A percentile compares a stretch with the other conserved stretches of the same genome.
Evolutionary conservation across 2,888 invertebrate species (phyloP).

Genomic region (Frankliniella intonsa): DNA sequence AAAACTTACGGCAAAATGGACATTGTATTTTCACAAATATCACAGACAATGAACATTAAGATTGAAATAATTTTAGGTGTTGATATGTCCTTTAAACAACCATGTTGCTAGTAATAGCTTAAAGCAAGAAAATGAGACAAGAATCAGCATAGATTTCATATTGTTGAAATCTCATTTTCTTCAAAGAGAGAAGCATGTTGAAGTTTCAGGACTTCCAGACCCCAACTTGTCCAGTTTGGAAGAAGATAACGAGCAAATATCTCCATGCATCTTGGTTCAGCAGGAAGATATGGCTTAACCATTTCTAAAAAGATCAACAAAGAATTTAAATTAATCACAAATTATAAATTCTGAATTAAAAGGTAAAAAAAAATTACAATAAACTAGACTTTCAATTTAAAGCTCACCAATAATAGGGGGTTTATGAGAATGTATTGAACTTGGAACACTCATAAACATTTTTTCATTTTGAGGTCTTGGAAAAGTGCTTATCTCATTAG

Average conservation of each 20-base stretch:
- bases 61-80: neutral
- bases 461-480: conserved; percentile 48
- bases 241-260: conserved; percentile 87
- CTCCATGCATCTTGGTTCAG: conserved; percentile 67
- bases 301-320: conserved; percentile 53
- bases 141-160: too few relatives aligned
- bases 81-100: neutral
- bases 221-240: conserved; percentile 79
- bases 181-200: conserved; percentile 53
- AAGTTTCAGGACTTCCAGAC: conserved; percentile 79
- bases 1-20: neutral
- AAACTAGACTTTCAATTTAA: conserved; percentile 28
- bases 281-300: conserved; percentile 54
- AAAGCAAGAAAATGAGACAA: too few relatives aligned
- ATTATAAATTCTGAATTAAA: conserved; percentile 23
- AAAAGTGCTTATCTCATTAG: conserved; percentile 37
- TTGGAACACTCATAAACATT: conserved; percentile 77
- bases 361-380: conserved; percentile 29
- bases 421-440: conserved; percentile 92
- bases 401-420: conserved; percentile 60
- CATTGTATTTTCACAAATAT: neutral
- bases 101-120: neutral
- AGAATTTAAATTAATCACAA: neutral
- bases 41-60: neutral
- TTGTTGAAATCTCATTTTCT: neutral